Conservation (phyloP, 2,113 vertebrate genomes). For the Quiscalus mexicanus region DNA sequence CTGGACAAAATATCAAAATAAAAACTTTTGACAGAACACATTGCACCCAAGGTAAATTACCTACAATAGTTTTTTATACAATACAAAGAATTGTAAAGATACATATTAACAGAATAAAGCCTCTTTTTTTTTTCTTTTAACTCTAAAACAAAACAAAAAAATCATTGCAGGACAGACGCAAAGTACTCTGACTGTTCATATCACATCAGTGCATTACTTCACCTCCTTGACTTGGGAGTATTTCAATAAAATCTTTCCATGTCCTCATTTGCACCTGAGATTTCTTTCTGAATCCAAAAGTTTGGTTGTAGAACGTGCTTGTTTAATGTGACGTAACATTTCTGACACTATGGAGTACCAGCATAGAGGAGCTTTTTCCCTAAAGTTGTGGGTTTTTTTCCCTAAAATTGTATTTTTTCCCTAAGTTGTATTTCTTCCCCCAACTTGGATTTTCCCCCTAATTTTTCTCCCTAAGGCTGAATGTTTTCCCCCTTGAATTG, state of each 20-base stretch:
- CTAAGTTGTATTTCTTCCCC: not conserved
- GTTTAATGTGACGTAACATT: slow-evolving; percentile 6
- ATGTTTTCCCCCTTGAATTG: accelerated
- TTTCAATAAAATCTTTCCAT: slow-evolving; percentile 70
- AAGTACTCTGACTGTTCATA: slow-evolving; percentile 82
- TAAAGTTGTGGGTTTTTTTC: not conserved
- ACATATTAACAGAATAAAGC: slow-evolving; percentile 89
- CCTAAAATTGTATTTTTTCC: not conserved
- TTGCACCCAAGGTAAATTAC: slow-evolving; percentile 89
- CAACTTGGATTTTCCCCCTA: accelerated
- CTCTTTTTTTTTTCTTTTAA: slow-evolving; percentile 80
- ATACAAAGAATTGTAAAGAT: slow-evolving; percentile 82
- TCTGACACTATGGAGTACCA: slow-evolving; percentile 75
- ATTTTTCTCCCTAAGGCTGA: not conserved
- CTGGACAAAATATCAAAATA: slow-evolving; percentile 93
- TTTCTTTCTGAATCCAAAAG: slow-evolving; percentile 75
- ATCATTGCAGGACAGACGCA: slow-evolving; percentile 77
- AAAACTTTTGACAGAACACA: slow-evolving; percentile 90
- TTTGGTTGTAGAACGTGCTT: slow-evolving; percentile 46
- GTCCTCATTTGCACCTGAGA: slow-evolving; percentile 87
- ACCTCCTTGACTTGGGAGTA: slow-evolving; percentile 82
- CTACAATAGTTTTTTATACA: slow-evolving; percentile 88
- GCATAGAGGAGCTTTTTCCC: slow-evolving; percentile 64
- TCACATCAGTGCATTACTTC: slow-evolving; percentile 90
- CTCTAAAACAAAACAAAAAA: slow-evolving; percentile 75